Percentiles rank a stretch among this genome's conserved stretches.
Conservation (phyloP, 2,888 invertebrate genomes). For the Electrophaes corylata region DNA sequence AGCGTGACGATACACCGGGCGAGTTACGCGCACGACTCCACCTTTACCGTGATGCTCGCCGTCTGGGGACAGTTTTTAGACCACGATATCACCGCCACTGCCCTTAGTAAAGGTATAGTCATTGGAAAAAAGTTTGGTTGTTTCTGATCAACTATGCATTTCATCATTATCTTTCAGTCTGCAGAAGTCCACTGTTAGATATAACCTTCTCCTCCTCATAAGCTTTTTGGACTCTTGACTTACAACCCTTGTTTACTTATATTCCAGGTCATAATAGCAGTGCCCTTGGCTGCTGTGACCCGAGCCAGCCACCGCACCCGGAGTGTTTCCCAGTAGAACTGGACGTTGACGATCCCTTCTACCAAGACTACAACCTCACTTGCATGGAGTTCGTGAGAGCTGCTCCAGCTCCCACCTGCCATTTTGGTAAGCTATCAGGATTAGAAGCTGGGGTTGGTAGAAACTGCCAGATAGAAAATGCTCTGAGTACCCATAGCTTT, state of each 20-base stretch:
- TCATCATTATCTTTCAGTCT: no score
- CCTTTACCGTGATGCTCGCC: slow-evolving; percentile 93
- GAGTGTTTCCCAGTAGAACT: slow-evolving; percentile 92
- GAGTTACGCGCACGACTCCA: slow-evolving; percentile 88
- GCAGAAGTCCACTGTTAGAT: no score
- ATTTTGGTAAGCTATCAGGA: slow-evolving; percentile 81
- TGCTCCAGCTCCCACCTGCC: slow-evolving; percentile 90
- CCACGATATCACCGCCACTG: slow-evolving; percentile 94
- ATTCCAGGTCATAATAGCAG: slow-evolving; percentile 85
- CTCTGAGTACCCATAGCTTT: no score
- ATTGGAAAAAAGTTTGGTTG: not conserved
- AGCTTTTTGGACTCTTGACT: no score
- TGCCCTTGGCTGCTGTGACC: slow-evolving; percentile 88
- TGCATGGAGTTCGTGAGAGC: slow-evolving; percentile 95
- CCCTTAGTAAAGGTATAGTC: slow-evolving; percentile 86
- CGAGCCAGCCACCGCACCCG: slow-evolving; percentile 82
- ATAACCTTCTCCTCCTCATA: no score
- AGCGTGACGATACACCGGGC: slow-evolving; percentile 90
- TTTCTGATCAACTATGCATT: not conserved
- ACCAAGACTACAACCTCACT: slow-evolving; percentile 86
- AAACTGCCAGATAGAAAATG: not conserved
- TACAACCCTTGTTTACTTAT: no score
- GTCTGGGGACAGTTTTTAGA: slow-evolving; percentile 96
- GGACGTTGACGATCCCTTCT: slow-evolving; percentile 87
- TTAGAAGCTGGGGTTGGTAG: not conserved